These are phyloP conservation scores for Drosophila nigromelanica DNA, from an alignment of 1,140 invertebrate genomes.

Conservation along the genomic window DNA sequence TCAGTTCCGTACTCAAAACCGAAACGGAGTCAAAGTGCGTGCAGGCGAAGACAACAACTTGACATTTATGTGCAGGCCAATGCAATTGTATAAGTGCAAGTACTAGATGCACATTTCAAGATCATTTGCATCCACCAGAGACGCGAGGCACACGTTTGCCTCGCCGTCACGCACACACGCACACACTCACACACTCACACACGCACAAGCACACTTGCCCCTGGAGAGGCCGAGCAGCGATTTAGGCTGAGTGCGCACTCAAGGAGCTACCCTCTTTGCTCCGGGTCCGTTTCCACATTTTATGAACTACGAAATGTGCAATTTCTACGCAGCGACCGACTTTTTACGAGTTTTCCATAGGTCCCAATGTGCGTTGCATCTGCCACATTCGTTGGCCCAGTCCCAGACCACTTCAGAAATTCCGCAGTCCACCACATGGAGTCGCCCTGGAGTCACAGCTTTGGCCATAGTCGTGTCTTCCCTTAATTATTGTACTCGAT, in stretches of 20 bases:
- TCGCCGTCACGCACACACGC: conserved; percentile 14
- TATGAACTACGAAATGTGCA: conserved; percentile 77
- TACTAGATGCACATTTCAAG: conserved; percentile 62
- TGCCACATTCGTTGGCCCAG: conserved; percentile 57
- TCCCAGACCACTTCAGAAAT: conserved; percentile 71
- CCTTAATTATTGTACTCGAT: conserved; percentile 22
- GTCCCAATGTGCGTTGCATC: conserved; percentile 73
- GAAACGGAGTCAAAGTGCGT: conserved; percentile 42
- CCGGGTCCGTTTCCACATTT: conserved; percentile 32
- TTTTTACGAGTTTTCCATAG: conserved; percentile 75
- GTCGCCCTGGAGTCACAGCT: conserved; percentile 45
- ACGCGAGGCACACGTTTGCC: conserved; percentile 13
- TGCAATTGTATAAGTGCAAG: conserved; percentile 61
- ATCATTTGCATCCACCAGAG: conserved; percentile 66
- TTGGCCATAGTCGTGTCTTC: conserved; percentile 32
- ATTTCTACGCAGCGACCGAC: conserved; percentile 42
- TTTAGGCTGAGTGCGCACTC: conserved; percentile 36
- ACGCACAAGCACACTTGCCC: conserved; percentile 27
- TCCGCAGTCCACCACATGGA: conserved; percentile 69
- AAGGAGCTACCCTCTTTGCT: conserved; percentile 36
- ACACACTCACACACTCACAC: background rate
- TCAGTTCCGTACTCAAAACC: conserved; percentile 2
- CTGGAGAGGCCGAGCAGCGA: conserved; percentile 6
- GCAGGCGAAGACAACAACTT: conserved; percentile 76
- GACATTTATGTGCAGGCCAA: conserved; percentile 77